Conservation (phyloP, 2,888 invertebrate genomes). For the Escarpia spicata region DNA sequence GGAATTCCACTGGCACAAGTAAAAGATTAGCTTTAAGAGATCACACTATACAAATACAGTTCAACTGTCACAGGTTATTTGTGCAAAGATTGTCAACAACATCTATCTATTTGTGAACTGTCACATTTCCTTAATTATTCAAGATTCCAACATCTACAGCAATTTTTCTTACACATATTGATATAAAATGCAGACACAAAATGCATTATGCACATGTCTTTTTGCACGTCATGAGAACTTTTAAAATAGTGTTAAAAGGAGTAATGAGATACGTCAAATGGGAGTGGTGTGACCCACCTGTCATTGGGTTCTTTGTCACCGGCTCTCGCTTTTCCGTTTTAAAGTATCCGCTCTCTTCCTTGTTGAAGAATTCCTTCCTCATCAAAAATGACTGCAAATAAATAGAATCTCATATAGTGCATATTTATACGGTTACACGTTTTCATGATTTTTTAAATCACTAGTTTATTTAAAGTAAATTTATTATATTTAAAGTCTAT, state of each 20-base stretch:
- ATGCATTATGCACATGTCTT: neutral
- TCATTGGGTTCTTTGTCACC: constrained; percentile 85
- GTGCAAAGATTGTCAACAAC: too few species aligned
- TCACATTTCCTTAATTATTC: too few species aligned
- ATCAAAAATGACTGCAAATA: constrained; percentile 78
- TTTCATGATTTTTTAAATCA: too few species aligned
- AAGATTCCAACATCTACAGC: too few species aligned
- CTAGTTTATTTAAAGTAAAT: neutral
- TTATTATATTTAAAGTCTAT: neutral
- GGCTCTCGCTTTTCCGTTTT: constrained; percentile 83
- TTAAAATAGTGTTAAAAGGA: neutral
- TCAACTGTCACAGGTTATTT: too few species aligned
- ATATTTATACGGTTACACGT: constrained; percentile 3
- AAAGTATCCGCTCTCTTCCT: constrained; percentile 94
- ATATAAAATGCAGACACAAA: too few species aligned
- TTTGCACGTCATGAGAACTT: neutral
- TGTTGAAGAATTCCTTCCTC: constrained; percentile 93
- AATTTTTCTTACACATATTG: too few species aligned
- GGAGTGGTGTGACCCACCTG: constrained; percentile 65
- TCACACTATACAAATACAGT: too few species aligned
- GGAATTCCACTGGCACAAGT: too few species aligned
- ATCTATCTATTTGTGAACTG: too few species aligned
- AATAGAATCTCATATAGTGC: constrained; percentile 14
- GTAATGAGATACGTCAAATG: neutral
- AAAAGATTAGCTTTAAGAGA: too few species aligned